These are phyloP conservation scores for Brienomyrus longianalis DNA, from an alignment of 2,113 vertebrate genomes.

Conservation along the genomic window DNA sequence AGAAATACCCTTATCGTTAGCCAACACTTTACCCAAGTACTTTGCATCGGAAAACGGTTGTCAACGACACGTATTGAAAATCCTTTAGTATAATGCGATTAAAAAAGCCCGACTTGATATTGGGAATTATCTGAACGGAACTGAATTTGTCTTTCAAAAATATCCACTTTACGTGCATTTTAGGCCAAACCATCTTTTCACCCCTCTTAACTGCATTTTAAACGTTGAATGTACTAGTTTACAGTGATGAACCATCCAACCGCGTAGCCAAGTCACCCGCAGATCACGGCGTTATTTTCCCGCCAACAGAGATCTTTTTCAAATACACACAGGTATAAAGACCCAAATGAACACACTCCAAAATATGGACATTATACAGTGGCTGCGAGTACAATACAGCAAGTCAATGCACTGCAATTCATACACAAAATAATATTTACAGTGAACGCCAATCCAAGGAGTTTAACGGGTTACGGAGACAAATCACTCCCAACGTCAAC, in stretches of 20 bases:
- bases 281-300: neutral
- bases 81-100: neutral
- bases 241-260: neutral
- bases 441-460: neutral
- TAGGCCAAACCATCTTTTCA: neutral
- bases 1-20: neutral
- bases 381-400: neutral
- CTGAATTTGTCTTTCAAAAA: neutral
- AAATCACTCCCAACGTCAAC: neutral
- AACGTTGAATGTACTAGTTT: neutral
- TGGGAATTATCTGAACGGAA: neutral
- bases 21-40: neutral
- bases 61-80: neutral
- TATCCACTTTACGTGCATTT: neutral
- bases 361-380: neutral
- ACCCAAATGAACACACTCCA: neutral
- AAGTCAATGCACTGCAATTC: neutral
- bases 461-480: neutral
- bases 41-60: neutral
- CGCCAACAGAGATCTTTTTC: neutral
- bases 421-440: neutral
- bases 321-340: neutral
- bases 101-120: neutral
- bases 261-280: neutral
- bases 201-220: neutral